Evolutionary conservation across 2,113 vertebrate genomes (phyloP), one percentile per base, ranked within the genome.

Genomic region (Collichthys lucidus): DNA sequence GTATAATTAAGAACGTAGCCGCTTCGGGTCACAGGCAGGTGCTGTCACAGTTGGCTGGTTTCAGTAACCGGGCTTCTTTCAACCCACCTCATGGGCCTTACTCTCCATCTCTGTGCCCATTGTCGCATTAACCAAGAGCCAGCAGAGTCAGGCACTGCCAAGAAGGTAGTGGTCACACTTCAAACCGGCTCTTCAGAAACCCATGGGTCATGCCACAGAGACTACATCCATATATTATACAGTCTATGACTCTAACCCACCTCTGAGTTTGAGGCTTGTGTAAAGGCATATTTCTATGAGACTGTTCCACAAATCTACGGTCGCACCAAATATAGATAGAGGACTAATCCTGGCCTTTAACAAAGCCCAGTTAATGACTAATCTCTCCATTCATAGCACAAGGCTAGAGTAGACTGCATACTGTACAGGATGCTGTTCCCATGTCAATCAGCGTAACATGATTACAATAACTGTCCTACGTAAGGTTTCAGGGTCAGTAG

Each of bases 401-500:
- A 74, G 52, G 4, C 47, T 46, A 52, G 22, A 17, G 46, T n/a
- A 17, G 22, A 46, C 73, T 67, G 29, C 52, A 24, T 46, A 20
- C 16, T 40, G 19, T 19, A 17, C 20, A 46, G 64, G 19, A 76
- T 62, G 42, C 46, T 64, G 55, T 31, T 72, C 35, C 12, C 31
- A 15, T 66, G 61, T 78, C 53, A 70, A 22, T 46, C 59, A 22
- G 60, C 49, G 55, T 56, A 71, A 77, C 68, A 56, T 26, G 15
- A 55, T 50, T 31, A 76, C 42, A 55, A 53, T 53, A 65, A 24
- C 35, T 63, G 64, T 35, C 19, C 56, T 14, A 15, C 3, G 5
- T 60, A 70, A 67, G 70, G 68, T 60, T 70, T 2, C 59, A 74
- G 77, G 66, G 64, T 85, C 52, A 73, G 6, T 59, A 19, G 71